Percentiles rank a stretch among this genome's conserved stretches.
Evolutionary conservation across 1,140 invertebrate species (phyloP).

Genomic region (Zelostemma sp.): DNA sequence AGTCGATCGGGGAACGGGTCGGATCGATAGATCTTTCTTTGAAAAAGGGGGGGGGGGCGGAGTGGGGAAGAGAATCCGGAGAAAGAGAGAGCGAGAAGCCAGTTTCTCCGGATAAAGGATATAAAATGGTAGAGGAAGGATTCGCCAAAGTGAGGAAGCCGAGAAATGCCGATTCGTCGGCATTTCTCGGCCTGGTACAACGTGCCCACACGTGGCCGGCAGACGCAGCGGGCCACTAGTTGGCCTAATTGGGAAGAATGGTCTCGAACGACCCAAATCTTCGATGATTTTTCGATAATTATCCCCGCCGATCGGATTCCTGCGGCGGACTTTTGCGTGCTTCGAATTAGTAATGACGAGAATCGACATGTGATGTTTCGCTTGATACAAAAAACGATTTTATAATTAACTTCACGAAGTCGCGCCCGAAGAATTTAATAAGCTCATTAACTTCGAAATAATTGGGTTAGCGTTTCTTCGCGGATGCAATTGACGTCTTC

Average conservation of each 20-base stretch:
- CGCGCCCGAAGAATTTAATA: neutral
- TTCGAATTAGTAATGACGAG: conserved; percentile 16
- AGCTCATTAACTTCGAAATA: too few species aligned
- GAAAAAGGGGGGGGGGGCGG: neutral
- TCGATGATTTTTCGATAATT: conserved; percentile 39
- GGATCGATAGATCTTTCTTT: conserved; percentile 14
- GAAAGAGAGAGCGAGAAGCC: neutral
- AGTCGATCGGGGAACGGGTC: conserved; percentile 2
- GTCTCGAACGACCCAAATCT: conserved; percentile 35
- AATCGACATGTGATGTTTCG: neutral
- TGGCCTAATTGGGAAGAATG: conserved; percentile 40
- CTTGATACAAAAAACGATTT: neutral
- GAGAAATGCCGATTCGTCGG: conserved; percentile 16
- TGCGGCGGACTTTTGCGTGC: neutral
- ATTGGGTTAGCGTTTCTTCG: too few species aligned
- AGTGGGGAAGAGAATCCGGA: neutral
- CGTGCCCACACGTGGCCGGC: conserved; percentile 32
- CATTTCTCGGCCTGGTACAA: conserved; percentile 14
- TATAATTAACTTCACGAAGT: conserved; percentile 14
- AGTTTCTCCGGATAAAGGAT: conserved; percentile 6
- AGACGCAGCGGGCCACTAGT: conserved; percentile 14
- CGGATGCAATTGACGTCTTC: too few species aligned
- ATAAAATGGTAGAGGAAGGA: conserved; percentile 1
- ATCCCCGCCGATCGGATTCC: conserved; percentile 22
- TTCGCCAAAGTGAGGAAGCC: conserved; percentile 4